Evolutionary conservation across 2,888 invertebrate genomes (phyloP).

Genomic region (Apotomis turbidana): DNA sequence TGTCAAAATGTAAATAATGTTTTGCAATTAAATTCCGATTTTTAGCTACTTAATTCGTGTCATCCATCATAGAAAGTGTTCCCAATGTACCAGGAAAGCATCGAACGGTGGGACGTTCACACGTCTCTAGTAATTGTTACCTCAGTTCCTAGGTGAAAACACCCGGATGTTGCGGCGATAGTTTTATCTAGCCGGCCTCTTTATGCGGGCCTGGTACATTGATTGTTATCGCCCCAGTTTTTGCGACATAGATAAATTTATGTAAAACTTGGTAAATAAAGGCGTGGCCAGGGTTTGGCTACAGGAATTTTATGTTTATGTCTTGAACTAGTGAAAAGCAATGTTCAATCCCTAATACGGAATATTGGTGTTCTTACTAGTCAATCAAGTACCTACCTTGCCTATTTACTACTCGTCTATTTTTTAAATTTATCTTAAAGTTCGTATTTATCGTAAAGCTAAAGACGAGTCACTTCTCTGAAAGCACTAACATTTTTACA

Average conservation of each 20-base stretch:
- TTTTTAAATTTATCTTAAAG: no score
- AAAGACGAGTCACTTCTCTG: no score
- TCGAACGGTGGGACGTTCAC: constrained; percentile 64
- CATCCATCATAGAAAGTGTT: constrained; percentile 61
- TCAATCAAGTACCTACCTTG: background rate
- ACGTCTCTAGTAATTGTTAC: constrained; percentile 69
- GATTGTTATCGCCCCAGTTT: constrained; percentile 51
- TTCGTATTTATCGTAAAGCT: no score
- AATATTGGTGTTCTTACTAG: background rate
- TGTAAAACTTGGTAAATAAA: constrained; percentile 28
- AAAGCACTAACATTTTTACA: no score
- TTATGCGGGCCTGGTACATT: constrained; percentile 58
- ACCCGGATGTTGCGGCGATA: constrained; percentile 71
- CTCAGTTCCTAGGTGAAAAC: constrained; percentile 71
- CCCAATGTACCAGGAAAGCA: constrained; percentile 66
- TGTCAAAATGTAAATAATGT: no score
- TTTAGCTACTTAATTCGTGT: constrained; percentile 25
- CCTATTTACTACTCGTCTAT: no score
- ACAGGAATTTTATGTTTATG: constrained; percentile 5
- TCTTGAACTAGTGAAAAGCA: constrained; percentile 2
- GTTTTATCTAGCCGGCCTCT: constrained; percentile 66
- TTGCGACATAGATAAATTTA: constrained; percentile 43
- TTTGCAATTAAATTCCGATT: background rate
- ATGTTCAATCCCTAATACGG: constrained; percentile 11
- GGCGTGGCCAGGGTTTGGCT: constrained; percentile 14